Conservation (phyloP, 1,140 invertebrate species). For the Halyomorpha halys region DNA sequence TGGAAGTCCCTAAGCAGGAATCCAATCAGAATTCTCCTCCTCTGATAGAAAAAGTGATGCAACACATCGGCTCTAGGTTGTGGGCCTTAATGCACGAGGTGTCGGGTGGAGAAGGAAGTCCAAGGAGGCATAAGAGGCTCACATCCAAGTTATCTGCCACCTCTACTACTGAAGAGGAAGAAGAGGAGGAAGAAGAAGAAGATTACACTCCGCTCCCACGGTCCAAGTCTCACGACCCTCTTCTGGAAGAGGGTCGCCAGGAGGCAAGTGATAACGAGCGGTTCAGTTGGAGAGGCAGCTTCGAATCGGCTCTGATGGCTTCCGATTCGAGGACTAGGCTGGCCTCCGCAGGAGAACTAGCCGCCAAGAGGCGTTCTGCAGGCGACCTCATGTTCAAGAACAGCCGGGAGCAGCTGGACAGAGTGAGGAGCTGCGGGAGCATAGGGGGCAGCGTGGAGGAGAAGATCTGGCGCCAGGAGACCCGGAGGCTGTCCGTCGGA, state of each 20-base stretch:
- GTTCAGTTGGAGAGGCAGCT: conserved; percentile 81
- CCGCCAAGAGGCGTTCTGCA: conserved; percentile 62
- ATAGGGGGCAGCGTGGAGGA: conserved; percentile 57
- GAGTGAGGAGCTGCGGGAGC: conserved; percentile 69
- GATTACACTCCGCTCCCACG: conserved; percentile 48
- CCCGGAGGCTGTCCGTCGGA: conserved; percentile 59
- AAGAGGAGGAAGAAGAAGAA: conserved; percentile 55
- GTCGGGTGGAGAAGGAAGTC: conserved; percentile 32
- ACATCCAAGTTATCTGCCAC: conserved; percentile 50
- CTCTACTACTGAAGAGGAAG: conserved; percentile 54
- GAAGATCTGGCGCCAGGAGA: conserved; percentile 43
- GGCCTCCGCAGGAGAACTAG: conserved; percentile 49
- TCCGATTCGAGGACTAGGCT: conserved; percentile 63
- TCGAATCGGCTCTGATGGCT: conserved; percentile 73
- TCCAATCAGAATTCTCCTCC: conserved; percentile 66
- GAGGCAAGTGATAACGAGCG: conserved; percentile 78
- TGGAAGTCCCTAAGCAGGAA: conserved; percentile 42
- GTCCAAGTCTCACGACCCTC: conserved; percentile 66
- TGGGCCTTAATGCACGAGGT: conserved; percentile 88
- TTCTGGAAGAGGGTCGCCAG: conserved; percentile 50
- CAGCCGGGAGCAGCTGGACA: conserved; percentile 58
- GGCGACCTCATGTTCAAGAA: conserved; percentile 66
- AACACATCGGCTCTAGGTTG: conserved; percentile 79
- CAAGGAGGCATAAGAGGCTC: conserved; percentile 40
- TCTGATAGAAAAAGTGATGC: conserved; percentile 82